phyloP scores from a whole-genome alignment of 2,113 vertebrate genomes.

The Carassius gibelio region DNA sequence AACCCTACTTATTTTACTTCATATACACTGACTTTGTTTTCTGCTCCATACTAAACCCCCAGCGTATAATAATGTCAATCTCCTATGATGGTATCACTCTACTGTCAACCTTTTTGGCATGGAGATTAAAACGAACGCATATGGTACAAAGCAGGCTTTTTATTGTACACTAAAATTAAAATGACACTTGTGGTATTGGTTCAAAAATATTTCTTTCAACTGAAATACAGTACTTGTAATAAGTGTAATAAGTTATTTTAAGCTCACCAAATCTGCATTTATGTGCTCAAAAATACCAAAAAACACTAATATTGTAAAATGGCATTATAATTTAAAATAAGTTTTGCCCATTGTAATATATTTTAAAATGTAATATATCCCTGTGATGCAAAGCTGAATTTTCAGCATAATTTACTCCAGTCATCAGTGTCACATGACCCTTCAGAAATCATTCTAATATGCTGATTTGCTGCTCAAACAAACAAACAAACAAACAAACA shows the following conservation, averaged over 20 bases:
- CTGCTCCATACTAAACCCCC: background rate
- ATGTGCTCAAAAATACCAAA: no score
- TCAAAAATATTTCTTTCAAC: background rate
- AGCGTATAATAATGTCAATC: constrained; percentile 18
- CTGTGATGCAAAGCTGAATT: no score
- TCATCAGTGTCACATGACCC: background rate
- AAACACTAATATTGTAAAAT: no score
- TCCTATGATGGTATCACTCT: background rate
- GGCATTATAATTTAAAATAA: no score
- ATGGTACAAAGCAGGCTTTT: background rate
- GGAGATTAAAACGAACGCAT: background rate
- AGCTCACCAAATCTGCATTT: no score
- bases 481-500: no score
- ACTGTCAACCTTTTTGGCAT: constrained; percentile 1
- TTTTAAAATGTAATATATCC: background rate
- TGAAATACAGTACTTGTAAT: background rate
- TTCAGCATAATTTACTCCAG: background rate
- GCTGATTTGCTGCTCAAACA: background rate
- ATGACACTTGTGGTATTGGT: background rate
- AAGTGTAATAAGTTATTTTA: no score
- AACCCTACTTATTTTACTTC: constrained; percentile 35
- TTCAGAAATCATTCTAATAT: background rate
- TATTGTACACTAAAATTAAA: constrained; percentile 8
- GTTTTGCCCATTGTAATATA: no score
- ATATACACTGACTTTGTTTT: constrained; percentile 60